These are phyloP conservation scores for Aphelocoma coerulescens DNA, from an alignment of 2,113 vertebrate genomes.

Conservation along the genomic window DNA sequence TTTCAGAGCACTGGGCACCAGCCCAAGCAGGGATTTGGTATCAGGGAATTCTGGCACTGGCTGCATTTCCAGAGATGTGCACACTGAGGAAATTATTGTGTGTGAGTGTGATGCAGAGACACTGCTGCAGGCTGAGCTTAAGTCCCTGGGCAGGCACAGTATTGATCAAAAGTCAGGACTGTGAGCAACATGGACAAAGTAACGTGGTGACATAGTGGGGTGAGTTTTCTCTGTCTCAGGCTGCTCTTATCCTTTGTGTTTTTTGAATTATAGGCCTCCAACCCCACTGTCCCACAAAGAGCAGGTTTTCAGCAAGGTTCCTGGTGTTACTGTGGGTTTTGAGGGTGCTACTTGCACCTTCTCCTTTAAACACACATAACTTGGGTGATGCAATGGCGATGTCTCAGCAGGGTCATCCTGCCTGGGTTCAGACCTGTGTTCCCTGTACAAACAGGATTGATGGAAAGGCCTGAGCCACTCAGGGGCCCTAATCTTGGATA, in stretches of 20 bases:
- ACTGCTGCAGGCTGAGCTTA: background rate
- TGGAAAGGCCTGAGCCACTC: background rate
- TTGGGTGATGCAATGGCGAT: rapidly evolving
- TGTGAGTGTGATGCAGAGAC: background rate
- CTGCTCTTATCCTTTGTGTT: background rate
- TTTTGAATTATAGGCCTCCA: background rate
- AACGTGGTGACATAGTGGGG: rapidly evolving
- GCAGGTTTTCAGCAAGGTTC: background rate
- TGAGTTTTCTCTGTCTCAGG: background rate
- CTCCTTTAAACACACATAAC: background rate
- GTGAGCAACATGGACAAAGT: background rate
- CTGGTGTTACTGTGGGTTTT: background rate
- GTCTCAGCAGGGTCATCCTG: background rate
- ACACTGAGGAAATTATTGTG: constrained; percentile 49
- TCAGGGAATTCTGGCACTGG: constrained; percentile 14
- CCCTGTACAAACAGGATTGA: background rate
- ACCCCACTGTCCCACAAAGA: background rate
- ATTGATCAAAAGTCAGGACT: background rate
- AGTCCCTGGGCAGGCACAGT: background rate
- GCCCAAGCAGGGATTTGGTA: constrained; percentile 57
- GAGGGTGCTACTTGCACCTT: background rate
- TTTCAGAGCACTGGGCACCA: constrained; percentile 24
- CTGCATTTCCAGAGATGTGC: background rate
- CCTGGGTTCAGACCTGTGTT: background rate
- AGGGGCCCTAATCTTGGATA: background rate